Evolutionary conservation across 2,797 vertebrate genomes (phyloP), one percentile per base, ranked within the genome.

Genomic region (Liasis olivaceus): DNA sequence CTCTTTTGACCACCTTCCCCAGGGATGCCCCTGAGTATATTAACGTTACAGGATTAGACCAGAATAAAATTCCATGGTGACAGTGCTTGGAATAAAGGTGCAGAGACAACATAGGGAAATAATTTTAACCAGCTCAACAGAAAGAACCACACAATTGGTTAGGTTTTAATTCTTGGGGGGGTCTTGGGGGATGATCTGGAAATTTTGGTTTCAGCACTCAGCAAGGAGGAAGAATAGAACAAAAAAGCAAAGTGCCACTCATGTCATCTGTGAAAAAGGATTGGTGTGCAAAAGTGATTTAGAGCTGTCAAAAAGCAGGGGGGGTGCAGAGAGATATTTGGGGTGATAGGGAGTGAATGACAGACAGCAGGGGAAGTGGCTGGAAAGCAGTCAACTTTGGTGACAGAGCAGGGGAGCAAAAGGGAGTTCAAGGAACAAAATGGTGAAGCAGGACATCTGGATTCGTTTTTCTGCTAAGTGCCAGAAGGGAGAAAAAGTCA

Each of bases 401-500:
- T 31, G 89, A 92, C 91, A 90, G 93, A 63, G 60, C 63, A 22
- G 42, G 31, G 51, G 88, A 42, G 56, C 81, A 51, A 90, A 90
- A 88, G 31, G 47, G 85, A 81, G 36, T 24, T 92, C 72, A 88
- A 90, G 90, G 91, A 90, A 94, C 63, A 90, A 4, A 88, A 90
- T 1, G 2, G 0, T 20, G 85, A 47, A 14, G n/a, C 42, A n/a
- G 0, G 51, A 93, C 90, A 13, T 85, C 42, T 12, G 26, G 77
- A 93, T 85, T 28, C 0, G 0, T 47, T 91, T 87, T 93, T 92
- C 92, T 0, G 0, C 11, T 26, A 89, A 56, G 91, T 92, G 90
- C 91, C 94, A 15, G 89, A 90, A 85, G 2, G 47, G 87, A 58
- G 54, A 42, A 36, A 90, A 94, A 95, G 93, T 77, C 1, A 88